phyloP scores from a whole-genome alignment of 2,113 vertebrate species.

The Rana temporaria region DNA sequence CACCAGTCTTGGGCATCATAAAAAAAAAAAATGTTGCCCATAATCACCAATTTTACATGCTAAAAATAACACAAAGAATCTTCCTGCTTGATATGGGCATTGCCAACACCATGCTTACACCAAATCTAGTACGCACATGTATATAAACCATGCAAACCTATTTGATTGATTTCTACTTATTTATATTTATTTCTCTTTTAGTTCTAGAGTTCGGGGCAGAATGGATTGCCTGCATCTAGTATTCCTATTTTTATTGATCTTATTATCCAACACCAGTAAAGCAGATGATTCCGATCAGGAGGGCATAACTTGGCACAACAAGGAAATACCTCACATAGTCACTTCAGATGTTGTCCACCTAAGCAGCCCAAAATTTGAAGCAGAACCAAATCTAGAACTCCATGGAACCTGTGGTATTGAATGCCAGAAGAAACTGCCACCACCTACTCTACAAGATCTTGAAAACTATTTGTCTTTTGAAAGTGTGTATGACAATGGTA shows the following conservation, averaged over 20 bases:
- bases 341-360: constrained; percentile 82
- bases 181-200: constrained; percentile 56
- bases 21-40: too few relatives aligned
- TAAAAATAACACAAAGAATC: too few relatives aligned
- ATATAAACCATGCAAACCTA: neutral
- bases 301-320: constrained; percentile 87
- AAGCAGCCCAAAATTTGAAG: constrained; percentile 81
- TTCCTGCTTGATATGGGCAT: too few relatives aligned
- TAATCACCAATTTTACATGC: too few relatives aligned
- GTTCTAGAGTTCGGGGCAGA: constrained; percentile 72
- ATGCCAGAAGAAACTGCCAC: constrained; percentile 81
- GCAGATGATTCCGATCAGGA: constrained; percentile 74
- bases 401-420: constrained; percentile 87
- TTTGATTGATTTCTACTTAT: neutral
- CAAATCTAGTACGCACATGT: too few relatives aligned
- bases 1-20: too few relatives aligned
- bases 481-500: constrained; percentile 91
- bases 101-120: too few relatives aligned
- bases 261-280: constrained; percentile 67
- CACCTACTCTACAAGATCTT: constrained; percentile 79
- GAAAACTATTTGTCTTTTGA: constrained; percentile 90
- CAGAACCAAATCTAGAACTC: constrained; percentile 71
- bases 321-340: constrained; percentile 84
- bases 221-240: constrained; percentile 80
- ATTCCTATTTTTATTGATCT: constrained; percentile 75